A percentile compares a stretch with the other conserved stretches of the same genome.
These are phyloP conservation scores for Cantharis lateralis DNA, from an alignment of 2,888 invertebrate genomes.

Conservation along the genomic window DNA sequence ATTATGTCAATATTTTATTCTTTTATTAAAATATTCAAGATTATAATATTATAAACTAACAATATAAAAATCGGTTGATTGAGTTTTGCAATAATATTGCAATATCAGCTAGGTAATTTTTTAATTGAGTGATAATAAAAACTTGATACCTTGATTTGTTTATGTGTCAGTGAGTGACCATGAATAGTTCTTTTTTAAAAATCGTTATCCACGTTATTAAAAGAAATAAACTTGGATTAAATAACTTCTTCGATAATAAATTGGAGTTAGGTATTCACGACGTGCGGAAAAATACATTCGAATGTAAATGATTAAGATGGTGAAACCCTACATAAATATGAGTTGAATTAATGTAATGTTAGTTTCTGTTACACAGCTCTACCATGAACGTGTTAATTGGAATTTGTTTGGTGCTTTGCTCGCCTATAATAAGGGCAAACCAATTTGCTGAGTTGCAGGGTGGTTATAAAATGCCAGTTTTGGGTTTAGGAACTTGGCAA, in stretches of 20 bases:
- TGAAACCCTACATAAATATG: not conserved
- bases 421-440: not conserved
- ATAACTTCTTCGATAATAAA: not conserved
- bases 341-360: not conserved
- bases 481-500: conserved; percentile 82
- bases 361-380: not conserved
- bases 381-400: not conserved
- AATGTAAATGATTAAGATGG: not conserved
- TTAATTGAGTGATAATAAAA: not conserved
- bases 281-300: not conserved
- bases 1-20: too few species aligned
- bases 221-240: not conserved
- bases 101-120: not conserved
- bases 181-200: not conserved
- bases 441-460: conserved; percentile 47
- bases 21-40: not conserved
- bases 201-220: not conserved
- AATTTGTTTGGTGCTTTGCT: not conserved
- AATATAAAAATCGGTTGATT: not conserved
- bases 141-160: not conserved
- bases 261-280: not conserved
- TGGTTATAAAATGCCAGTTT: conserved; percentile 69
- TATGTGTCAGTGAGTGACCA: not conserved
- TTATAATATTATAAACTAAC: not conserved
- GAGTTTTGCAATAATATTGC: not conserved